phyloP scores from a whole-genome alignment of 2,888 invertebrate species.

The Gymnosoma rotundatum region DNA sequence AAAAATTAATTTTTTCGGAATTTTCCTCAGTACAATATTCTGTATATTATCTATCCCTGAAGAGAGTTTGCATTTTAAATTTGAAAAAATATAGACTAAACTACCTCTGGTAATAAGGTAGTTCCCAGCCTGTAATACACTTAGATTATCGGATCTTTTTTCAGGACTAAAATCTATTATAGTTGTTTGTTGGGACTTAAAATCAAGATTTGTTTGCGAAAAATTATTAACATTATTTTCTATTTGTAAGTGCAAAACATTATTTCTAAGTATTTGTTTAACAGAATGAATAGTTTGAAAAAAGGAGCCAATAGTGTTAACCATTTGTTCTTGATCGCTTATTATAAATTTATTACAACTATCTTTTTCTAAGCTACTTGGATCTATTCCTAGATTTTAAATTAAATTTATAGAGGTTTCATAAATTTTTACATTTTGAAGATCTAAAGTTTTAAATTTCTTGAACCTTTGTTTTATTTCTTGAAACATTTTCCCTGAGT shows the following conservation, averaged over 20 bases:
- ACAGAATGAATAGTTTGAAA: neutral
- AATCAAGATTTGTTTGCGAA: neutral
- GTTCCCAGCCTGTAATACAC: too few species aligned
- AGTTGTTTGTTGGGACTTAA: too few species aligned
- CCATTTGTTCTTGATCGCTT: neutral
- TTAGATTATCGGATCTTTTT: too few species aligned
- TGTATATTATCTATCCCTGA: too few species aligned
- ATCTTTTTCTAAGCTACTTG: slow-evolving; percentile 6
- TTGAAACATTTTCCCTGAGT: too few species aligned
- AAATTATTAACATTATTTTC: neutral
- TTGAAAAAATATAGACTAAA: neutral
- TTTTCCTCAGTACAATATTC: too few species aligned
- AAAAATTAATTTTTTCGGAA: too few species aligned
- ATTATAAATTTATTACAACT: neutral
- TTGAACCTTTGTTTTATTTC: too few species aligned
- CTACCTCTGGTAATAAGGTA: too few species aligned
- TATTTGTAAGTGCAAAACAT: neutral
- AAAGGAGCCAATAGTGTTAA: slow-evolving; percentile 3
- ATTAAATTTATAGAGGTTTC: neutral
- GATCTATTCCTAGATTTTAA: neutral
- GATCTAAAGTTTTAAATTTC: too few species aligned
- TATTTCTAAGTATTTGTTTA: slow-evolving; percentile 10
- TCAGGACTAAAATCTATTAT: too few species aligned
- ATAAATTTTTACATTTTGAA: too few species aligned
- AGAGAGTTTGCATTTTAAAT: neutral